phyloP scores from a whole-genome alignment of 2,113 vertebrate species.

The Eptesicus fuscus region DNA sequence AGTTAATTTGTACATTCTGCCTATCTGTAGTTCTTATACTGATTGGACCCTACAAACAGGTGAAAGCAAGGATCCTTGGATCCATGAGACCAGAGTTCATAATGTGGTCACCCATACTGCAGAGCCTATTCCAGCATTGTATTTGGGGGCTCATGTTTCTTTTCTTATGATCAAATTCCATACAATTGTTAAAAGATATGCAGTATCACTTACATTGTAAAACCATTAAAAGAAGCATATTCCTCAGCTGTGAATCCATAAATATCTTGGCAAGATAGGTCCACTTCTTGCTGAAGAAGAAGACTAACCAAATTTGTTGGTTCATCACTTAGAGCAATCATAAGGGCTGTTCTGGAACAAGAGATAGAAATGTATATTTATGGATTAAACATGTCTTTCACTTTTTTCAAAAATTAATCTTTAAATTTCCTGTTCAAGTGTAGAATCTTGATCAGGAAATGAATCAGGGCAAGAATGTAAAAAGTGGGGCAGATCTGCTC shows the following conservation, averaged over 20 bases:
- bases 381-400: background rate
- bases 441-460: background rate
- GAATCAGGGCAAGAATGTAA: background rate
- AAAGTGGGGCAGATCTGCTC: background rate
- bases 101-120: background rate
- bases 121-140: background rate
- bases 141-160: background rate
- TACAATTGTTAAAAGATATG: background rate
- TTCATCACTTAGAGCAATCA: slow-evolving; percentile 50
- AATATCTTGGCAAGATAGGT: slow-evolving; percentile 45
- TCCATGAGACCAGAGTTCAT: background rate
- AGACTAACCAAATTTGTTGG: slow-evolving; percentile 35
- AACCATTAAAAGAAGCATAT: slow-evolving; percentile 62
- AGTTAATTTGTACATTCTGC: background rate
- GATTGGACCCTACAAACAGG: background rate
- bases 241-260: slow-evolving; percentile 61
- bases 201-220: slow-evolving; percentile 46
- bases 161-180: background rate
- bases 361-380: background rate
- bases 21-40: background rate
- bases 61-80: background rate
- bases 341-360: slow-evolving; percentile 61
- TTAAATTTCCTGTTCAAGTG: background rate
- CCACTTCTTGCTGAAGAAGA: slow-evolving; percentile 39
- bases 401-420: background rate